Percentiles rank a stretch among this genome's conserved stretches.
Evolutionary conservation across 2,888 invertebrate genomes (phyloP).

Genomic region (Trachelus troglodyta): DNA sequence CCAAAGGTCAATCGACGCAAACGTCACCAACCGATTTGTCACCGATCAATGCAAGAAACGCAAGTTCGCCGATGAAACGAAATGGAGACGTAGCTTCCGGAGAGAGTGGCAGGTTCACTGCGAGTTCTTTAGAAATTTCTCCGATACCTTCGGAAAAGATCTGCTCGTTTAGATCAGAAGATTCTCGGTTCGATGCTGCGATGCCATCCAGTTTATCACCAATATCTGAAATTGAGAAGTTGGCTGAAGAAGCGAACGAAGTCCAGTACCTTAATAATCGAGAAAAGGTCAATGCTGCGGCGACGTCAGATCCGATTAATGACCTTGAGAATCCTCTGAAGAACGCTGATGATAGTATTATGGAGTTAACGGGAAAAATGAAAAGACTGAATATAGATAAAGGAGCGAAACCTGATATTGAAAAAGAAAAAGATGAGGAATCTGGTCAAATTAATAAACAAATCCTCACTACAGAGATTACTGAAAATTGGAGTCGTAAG

Average conservation of each 20-base stretch:
- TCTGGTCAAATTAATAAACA: neutral
- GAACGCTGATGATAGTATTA: neutral
- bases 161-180: conserved; percentile 17
- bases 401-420: neutral
- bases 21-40: conserved; percentile 12
- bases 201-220: conserved; percentile 24
- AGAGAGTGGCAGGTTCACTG: conserved; percentile 42
- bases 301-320: conserved; percentile 55
- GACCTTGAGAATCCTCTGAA: too few relatives aligned
- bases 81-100: conserved; percentile 11
- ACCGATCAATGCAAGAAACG: conserved; percentile 32
- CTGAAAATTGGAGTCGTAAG: neutral
- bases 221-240: conserved; percentile 31
- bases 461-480: neutral
- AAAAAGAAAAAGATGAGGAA: neutral
- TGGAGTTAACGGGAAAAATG: neutral
- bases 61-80: conserved; percentile 62
- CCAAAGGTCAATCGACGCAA: conserved; percentile 13
- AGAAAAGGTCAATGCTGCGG: conserved; percentile 66
- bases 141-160: conserved; percentile 30
- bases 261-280: too few relatives aligned
- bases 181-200: conserved; percentile 25
- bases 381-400: neutral
- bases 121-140: conserved; percentile 34
- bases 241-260: conserved; percentile 14